Percentiles rank a stretch among this genome's conserved stretches.
phyloP scores from a whole-genome alignment of 2,888 invertebrate genomes.

The Nomada flava region DNA sequence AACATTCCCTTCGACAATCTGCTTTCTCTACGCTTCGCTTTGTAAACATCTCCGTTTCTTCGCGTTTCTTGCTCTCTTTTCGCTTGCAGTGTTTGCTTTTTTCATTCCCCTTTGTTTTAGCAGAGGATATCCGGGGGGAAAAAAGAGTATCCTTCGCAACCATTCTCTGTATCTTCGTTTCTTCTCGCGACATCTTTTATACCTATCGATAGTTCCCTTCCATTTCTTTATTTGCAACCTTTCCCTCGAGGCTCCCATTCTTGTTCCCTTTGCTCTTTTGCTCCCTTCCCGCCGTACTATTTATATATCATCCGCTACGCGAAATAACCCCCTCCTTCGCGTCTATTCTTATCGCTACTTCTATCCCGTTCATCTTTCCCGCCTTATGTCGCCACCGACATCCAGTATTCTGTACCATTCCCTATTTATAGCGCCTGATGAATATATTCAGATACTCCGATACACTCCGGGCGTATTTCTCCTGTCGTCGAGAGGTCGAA shows the following conservation, averaged over 20 bases:
- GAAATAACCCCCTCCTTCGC: conserved; percentile 18
- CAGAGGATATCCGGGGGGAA: background rate
- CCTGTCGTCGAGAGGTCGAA: background rate
- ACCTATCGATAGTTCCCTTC: conserved; percentile 1
- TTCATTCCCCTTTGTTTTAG: background rate
- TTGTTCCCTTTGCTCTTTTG: conserved; percentile 8
- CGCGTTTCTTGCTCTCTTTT: background rate
- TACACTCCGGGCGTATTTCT: background rate
- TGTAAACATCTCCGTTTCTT: background rate
- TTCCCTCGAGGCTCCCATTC: background rate
- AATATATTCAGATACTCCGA: conserved; percentile 2
- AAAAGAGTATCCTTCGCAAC: too few species aligned
- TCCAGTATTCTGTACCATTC: background rate
- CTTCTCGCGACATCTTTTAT: background rate
- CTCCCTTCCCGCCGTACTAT: background rate
- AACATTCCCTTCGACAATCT: conserved; percentile 7
- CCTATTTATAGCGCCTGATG: background rate
- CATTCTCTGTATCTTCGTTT: background rate
- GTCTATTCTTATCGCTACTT: conserved; percentile 15
- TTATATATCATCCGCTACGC: background rate
- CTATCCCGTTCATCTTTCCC: background rate
- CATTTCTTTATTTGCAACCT: conserved; percentile 13
- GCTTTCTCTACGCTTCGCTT: background rate
- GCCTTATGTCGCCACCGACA: conserved; percentile 3
- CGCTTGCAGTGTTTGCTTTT: too few species aligned